Conservation (phyloP, 2,113 vertebrate genomes). For the Microtus pennsylvanicus region DNA sequence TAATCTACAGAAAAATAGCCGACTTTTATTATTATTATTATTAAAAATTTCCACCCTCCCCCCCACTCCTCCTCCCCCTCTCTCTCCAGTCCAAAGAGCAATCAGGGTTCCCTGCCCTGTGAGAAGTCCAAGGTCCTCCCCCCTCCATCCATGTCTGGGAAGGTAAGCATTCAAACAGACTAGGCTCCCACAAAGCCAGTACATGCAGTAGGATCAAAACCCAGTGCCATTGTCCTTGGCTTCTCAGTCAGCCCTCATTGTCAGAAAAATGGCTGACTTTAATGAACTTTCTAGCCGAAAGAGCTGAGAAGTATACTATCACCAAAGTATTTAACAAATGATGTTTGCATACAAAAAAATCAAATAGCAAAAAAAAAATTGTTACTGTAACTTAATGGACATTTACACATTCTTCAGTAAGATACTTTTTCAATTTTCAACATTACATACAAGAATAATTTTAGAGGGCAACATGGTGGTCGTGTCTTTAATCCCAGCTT, state of each 20-base stretch:
- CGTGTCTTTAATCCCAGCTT: not conserved
- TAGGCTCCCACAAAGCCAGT: too few species aligned
- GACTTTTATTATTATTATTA: not conserved
- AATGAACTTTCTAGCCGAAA: conserved; percentile 32
- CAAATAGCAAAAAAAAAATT: not conserved
- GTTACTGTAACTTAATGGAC: not conserved
- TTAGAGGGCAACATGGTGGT: not conserved
- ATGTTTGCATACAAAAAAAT: not conserved
- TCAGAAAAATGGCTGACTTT: conserved; percentile 12
- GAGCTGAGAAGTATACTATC: not conserved
- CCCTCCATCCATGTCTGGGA: too few species aligned
- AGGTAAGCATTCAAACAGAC: too few species aligned
- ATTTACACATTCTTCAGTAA: not conserved
- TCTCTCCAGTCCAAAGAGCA: too few species aligned
- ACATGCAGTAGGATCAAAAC: too few species aligned
- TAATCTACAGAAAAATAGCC: conserved; percentile 37
- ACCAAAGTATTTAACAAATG: conserved; percentile 7
- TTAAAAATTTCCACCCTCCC: too few species aligned
- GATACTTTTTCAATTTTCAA: conserved; percentile 22
- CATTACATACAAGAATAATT: not conserved
- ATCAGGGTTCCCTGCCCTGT: too few species aligned
- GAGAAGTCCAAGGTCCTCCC: too few species aligned
- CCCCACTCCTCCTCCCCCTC: too few species aligned
- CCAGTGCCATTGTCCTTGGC: too few species aligned
- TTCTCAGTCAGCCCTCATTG: too few species aligned